Evolutionary conservation across 2,888 invertebrate genomes (phyloP), one percentile per base, ranked within the genome.

Genomic region (Melanargia galathea): DNA sequence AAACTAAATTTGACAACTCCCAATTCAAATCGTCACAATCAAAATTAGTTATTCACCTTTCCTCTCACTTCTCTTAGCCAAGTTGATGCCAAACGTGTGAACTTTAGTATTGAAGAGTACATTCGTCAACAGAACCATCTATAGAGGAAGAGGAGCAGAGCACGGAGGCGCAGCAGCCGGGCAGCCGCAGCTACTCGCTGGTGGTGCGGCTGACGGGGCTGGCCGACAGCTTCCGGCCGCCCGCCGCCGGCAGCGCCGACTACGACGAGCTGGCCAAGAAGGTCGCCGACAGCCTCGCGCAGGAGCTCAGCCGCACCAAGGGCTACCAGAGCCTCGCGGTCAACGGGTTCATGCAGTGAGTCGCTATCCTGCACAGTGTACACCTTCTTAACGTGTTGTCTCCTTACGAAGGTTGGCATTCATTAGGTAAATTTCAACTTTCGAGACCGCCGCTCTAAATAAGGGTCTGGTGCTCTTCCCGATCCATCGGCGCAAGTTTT

Each of bases 171-270:
- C 90, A 93, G 0, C 85, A 94, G 35, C 94, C 95, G 0, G 95
- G 95, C 0, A 92, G 94, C 38, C 80, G 94, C 0, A 92, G 93
- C 0, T 97, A 96, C 85, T 93, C 93, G 16, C 90, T 96, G 46
- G 92, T 94, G 74, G 93, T 97, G 1, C 95, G 95, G 73, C 89
- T 97, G 62, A 93, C 95, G 26, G 95, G 95, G 38, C 84, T 96
- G 35, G 97, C 95, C 0, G 95, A 96, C 75, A 95, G 94, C 70
- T 97, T 95, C 88, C 92, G 93, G 61, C 93, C 95, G 0, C 97
- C 97, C 0, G 86, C 93, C n/a, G 90, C 92, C 0, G 96, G 95
- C n/a, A 93, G 93, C 18, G 82, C 92, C 13, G 96, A 97, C 73
- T 97, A 94, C 75, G 94, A 94, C 35, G 93, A 93, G 62, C 87